Base-by-base conservation (phyloP, 1,140 invertebrate species). In the Pogonomyrmex californicus region DNA sequence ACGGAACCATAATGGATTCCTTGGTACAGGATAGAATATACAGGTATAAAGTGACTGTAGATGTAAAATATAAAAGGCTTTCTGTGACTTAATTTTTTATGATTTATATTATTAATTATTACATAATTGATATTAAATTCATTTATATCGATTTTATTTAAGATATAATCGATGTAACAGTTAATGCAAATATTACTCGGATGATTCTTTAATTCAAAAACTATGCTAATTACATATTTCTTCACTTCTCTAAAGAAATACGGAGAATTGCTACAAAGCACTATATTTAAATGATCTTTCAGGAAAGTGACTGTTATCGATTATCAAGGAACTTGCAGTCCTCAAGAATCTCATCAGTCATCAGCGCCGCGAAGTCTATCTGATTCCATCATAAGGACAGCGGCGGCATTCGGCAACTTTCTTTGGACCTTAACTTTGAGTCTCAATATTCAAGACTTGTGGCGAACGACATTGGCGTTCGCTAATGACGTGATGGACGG, bases 1-100 rank as follows among this genome's bases (percentile, higher is more conserved):
- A 99, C 93, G 98, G 98, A n/a, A 98, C 98, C 1, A 98, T 99
- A 65, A 99, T 99, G 98, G 98, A 99, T 93, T 98, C 98, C 0
- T 94, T 99, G 41, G 98, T 99, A 0, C 98, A 99, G 92, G 98
- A 98, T 91, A 96, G 97, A 81, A 98, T 99, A 87, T 99, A 98
- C 94, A 98, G 93, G 94, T 95, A 23, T 23, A 91, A 73, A 33
- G 62, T 33, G 9, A 51, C 5, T 10, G 0, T 6, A 56, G 14
- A 51, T 0, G n/a, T 56, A 12, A 66, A 4, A 66, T n/a, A 44
- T 44, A 44, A 44, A 44, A 44, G 41, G 7, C 1, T 44, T 44
- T 7, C 7, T 44, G 7, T 6, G 41, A 44, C 4, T 4, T 44
- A 44, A 44, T 44, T 44, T 44, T 44, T 44, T 44, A 2, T 7